Percentiles rank a stretch among this genome's conserved stretches.
Conservation (phyloP, 2,888 invertebrate genomes). For the Brachynemurus nebulosus region DNA sequence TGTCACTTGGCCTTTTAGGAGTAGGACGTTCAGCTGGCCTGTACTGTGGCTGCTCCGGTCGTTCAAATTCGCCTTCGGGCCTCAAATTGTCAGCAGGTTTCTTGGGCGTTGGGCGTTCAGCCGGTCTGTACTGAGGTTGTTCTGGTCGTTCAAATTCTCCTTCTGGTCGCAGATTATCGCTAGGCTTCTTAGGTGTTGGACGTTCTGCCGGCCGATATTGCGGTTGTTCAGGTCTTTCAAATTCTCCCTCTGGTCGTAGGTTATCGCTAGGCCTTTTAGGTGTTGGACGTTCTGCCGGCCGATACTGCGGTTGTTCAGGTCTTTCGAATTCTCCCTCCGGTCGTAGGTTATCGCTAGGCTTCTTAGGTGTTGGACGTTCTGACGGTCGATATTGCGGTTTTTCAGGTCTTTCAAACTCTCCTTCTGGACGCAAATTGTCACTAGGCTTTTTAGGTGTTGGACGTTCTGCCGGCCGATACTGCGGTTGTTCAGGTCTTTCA, state of each 20-base stretch:
- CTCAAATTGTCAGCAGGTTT: slow-evolving; percentile 38
- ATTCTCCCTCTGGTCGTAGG: slow-evolving; percentile 37
- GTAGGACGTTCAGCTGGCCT: slow-evolving; percentile 47
- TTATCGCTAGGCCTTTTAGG: slow-evolving; percentile 36
- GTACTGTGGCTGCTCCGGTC: slow-evolving; percentile 24
- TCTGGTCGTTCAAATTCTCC: slow-evolving; percentile 39
- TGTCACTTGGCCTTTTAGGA: slow-evolving; percentile 34
- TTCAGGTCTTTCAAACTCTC: slow-evolving; percentile 37
- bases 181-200: slow-evolving; percentile 29
- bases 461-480: slow-evolving; percentile 33
- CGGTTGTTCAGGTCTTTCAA: slow-evolving; percentile 32
- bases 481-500: slow-evolving; percentile 33
- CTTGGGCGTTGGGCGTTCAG: slow-evolving; percentile 36
- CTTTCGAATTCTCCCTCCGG: slow-evolving; percentile 38
- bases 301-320: slow-evolving; percentile 30
- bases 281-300: slow-evolving; percentile 31
- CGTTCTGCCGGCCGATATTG: slow-evolving; percentile 33
- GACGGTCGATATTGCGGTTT: slow-evolving; percentile 26
- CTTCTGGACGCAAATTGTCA: slow-evolving; percentile 48
- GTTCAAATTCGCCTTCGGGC: slow-evolving; percentile 39
- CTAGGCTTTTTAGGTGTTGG: slow-evolving; percentile 37
- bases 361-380: slow-evolving; percentile 27
- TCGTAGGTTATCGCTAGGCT: slow-evolving; percentile 28
- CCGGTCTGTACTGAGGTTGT: slow-evolving; percentile 29
- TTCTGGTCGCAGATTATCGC: slow-evolving; percentile 40